Evolutionary conservation across 1,140 invertebrate genomes (phyloP).

Genomic region (Pemphigus obesinymphae): DNA sequence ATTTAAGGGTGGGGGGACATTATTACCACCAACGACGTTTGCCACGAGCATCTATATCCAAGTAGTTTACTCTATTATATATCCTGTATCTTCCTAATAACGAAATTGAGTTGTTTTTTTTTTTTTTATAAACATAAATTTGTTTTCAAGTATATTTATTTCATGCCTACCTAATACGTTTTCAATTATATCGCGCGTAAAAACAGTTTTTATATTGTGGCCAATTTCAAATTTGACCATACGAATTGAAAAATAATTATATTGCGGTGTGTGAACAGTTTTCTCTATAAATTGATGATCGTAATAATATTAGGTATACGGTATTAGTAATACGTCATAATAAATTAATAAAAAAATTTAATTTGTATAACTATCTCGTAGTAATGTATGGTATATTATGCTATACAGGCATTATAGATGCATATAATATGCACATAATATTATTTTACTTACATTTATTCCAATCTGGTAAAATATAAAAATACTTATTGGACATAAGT

Average conservation of each 20-base stretch:
- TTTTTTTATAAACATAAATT: not conserved
- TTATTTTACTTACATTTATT: too few species aligned
- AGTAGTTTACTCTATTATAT: not conserved
- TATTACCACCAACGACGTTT: slow-evolving; percentile 37
- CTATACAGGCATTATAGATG: too few species aligned
- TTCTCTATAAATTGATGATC: not conserved
- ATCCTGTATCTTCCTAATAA: too few species aligned
- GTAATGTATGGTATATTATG: too few species aligned
- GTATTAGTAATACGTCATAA: too few species aligned
- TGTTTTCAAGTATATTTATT: not conserved
- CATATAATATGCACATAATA: too few species aligned
- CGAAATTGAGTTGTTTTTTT: not conserved
- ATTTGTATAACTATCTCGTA: too few species aligned
- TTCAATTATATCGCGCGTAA: not conserved
- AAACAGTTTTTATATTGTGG: not conserved
- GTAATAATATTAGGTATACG: not conserved
- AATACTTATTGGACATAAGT: not conserved
- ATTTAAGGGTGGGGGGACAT: not conserved
- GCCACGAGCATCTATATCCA: not conserved
- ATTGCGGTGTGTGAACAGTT: not conserved
- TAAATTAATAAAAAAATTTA: too few species aligned
- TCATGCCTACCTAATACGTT: too few species aligned
- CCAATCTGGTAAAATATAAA: not conserved
- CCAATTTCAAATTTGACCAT: not conserved
- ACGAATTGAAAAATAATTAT: not conserved